These are phyloP conservation scores for Diorhabda sublineata DNA, from an alignment of 1,140 invertebrate genomes.

Conservation along the genomic window DNA sequence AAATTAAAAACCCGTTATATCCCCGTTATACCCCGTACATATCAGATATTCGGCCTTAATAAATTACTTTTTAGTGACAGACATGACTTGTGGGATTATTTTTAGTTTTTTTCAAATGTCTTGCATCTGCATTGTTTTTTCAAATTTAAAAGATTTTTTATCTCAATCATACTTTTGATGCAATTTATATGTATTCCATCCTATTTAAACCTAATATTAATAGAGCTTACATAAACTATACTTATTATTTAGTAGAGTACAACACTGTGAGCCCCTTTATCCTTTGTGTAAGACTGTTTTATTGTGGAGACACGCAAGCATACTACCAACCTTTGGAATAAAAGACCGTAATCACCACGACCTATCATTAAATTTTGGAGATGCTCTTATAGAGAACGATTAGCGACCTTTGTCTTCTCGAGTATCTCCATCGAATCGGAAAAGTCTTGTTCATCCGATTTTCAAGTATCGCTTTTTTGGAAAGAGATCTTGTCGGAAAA, in stretches of 20 bases:
- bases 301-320: neutral
- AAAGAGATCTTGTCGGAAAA: neutral
- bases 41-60: too few species aligned
- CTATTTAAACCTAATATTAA: too few species aligned
- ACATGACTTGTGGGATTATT: too few species aligned
- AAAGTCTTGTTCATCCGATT: neutral
- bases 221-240: too few species aligned
- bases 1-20: too few species aligned
- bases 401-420: constrained; percentile 13
- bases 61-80: too few species aligned
- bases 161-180: too few species aligned
- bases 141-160: too few species aligned
- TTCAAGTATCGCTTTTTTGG: constrained; percentile 12
- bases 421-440: constrained; percentile 9
- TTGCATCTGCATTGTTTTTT: too few species aligned
- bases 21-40: too few species aligned
- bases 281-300: neutral
- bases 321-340: constrained; percentile 6
- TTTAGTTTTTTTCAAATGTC: too few species aligned
- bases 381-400: constrained; percentile 5
- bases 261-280: neutral
- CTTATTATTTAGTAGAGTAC: neutral
- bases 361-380: constrained; percentile 13
- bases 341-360: constrained; percentile 10
- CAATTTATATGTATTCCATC: too few species aligned